Base-by-base conservation (phyloP, 2,797 vertebrate species). In the Corythornis leucogaster region DNA sequence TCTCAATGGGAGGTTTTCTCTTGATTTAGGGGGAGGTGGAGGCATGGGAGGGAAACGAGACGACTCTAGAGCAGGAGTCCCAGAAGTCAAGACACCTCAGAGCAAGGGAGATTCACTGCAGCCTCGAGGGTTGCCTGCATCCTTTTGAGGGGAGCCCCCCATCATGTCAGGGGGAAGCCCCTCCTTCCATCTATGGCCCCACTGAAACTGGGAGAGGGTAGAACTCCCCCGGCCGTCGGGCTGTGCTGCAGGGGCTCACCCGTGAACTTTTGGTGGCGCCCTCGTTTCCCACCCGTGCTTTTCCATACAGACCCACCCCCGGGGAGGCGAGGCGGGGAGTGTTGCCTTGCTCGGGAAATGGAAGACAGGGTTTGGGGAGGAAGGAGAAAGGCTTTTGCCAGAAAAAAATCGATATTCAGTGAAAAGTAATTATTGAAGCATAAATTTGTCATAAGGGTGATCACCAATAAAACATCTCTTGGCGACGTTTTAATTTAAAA, bases 401-500 rank as follows among this genome's bases (percentile, higher is more conserved):
- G 82, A 81, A 73, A 90, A 94, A 94, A 94, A 97, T 97, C 97
- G 96, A 97, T 97, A 97, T 66, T 58, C 92, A 63, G 62, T 96
- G 94, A 96, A 97, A 97, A 96, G 95, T 96, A 96, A 97, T 97
- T 97, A 97, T 97, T 96, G 97, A 97, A 94, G 96, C 96, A 97
- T 97, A 97, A 97, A 97, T 97, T 97, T 97, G 95, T 97, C 97
- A 97, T 97, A 97, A 97, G 95, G 93, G 97, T 97, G 97, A 97
- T 97, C 96, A 96, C 96, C 95, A 94, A 97, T 97, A 97, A 97
- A 97, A 97, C 97, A 97, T 97, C 96, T 97, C 95, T 92, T 92
- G 96, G 95, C 89, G 96, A 97, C 96, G 71, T 97, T 97, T 97
- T 97, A 97, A 97, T 97, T 97, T 97, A 97, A 97, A 97, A 97